These are phyloP conservation scores for Xylota sylvarum DNA, from an alignment of 2,888 invertebrate species.

Conservation along the genomic window DNA sequence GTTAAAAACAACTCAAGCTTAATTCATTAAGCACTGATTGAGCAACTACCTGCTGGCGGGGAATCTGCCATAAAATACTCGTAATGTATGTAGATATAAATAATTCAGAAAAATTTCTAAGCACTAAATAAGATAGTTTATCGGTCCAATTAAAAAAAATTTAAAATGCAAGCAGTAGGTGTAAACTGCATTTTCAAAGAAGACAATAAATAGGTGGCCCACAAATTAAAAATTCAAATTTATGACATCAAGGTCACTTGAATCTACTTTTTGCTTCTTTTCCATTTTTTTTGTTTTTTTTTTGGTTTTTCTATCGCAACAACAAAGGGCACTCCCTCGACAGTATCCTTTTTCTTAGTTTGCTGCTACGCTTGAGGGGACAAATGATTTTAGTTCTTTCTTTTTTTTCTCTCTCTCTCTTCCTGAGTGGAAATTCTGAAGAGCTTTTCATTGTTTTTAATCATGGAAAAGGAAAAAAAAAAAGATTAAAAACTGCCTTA, in stretches of 20 bases:
- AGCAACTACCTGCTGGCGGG: not conserved
- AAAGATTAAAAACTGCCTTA: constrained; percentile 3
- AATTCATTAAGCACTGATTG: not conserved
- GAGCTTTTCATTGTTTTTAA: not conserved
- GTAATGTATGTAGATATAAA: too few species aligned
- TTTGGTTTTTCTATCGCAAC: too few species aligned
- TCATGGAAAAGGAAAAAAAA: not conserved
- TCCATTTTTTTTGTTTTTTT: too few species aligned
- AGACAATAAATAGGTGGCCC: too few species aligned
- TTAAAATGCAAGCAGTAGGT: too few species aligned
- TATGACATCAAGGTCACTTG: too few species aligned
- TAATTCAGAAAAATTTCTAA: not conserved
- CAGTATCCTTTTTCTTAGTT: not conserved
- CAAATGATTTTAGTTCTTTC: constrained; percentile 32
- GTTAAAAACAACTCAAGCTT: constrained; percentile 3
- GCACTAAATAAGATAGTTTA: not conserved
- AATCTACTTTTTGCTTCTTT: too few species aligned
- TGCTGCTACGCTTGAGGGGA: constrained; percentile 18
- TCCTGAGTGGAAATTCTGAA: too few species aligned
- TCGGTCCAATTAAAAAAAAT: too few species aligned
- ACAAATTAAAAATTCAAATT: too few species aligned
- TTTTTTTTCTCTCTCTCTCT: not conserved
- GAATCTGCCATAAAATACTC: not conserved
- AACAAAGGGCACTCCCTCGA: not conserved
- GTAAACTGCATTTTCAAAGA: too few species aligned